These are phyloP conservation scores for Poecilia picta DNA, from an alignment of 2,797 vertebrate species.

Conservation along the genomic window DNA sequence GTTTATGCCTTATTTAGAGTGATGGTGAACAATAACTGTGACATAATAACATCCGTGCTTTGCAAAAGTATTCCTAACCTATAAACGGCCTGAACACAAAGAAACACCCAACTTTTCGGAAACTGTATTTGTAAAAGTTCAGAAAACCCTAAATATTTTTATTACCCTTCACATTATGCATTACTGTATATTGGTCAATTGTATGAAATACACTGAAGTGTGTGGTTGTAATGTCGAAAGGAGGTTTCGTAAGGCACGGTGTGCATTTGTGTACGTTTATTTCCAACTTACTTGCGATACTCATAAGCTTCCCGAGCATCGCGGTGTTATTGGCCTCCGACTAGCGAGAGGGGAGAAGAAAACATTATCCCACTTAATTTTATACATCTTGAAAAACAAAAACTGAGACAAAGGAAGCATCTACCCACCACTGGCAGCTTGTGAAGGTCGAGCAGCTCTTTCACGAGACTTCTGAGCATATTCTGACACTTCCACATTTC, in stretches of 20 bases:
- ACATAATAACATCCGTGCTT: neutral
- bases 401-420: neutral
- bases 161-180: neutral
- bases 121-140: neutral
- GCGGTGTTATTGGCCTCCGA: constrained; percentile 94
- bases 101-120: neutral
- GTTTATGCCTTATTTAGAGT: neutral
- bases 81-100: neutral
- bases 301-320: constrained; percentile 98
- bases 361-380: neutral
- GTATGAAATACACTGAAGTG: neutral
- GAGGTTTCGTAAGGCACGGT: too few relatives aligned
- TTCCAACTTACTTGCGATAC: constrained; percentile 92
- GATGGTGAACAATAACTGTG: neutral
- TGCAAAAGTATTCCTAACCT: neutral
- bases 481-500: constrained; percentile 99
- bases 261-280: neutral
- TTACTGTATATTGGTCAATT: neutral
- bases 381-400: neutral
- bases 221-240: neutral
- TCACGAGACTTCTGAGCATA: constrained; percentile 95
- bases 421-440: constrained; percentile 90
- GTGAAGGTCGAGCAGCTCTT: constrained; percentile 95
- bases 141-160: neutral
- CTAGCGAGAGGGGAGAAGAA: constrained; percentile 70